Evolutionary conservation across 2,888 invertebrate genomes (phyloP).

Genomic region (Cephalotes varians): DNA sequence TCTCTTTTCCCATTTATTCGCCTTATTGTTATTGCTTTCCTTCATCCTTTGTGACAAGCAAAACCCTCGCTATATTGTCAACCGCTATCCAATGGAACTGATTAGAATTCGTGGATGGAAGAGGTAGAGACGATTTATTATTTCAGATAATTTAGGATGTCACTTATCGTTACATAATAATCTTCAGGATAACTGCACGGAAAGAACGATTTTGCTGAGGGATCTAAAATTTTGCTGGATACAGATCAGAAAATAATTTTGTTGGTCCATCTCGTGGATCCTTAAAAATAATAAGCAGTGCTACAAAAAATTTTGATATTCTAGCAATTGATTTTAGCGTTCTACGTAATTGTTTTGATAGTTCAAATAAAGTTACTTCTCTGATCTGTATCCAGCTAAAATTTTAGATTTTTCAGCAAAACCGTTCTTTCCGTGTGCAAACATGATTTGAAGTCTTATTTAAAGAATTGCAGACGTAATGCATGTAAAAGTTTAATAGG

Average conservation of each 20-base stretch:
- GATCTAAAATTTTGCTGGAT: no score
- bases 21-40: constrained; percentile 10
- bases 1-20: constrained; percentile 18
- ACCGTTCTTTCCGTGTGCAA: no score
- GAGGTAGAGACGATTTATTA: constrained; percentile 18
- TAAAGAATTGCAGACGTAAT: not conserved
- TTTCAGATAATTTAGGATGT: not conserved
- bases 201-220: no score
- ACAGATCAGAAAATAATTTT: no score
- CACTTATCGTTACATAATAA: not conserved
- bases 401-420: no score
- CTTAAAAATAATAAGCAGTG: no score
- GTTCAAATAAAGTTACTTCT: no score
- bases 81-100: constrained; percentile 64
- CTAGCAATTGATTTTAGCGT: no score
- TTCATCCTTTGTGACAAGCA: constrained; percentile 38
- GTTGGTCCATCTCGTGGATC: no score
- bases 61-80: constrained; percentile 44
- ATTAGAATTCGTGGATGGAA: constrained; percentile 69
- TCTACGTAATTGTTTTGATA: no score
- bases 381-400: no score
- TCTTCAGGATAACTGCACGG: not conserved
- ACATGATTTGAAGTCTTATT: not conserved
- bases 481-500: not conserved
- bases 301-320: no score